Base-by-base conservation (phyloP, 2,888 invertebrate genomes). In the Leptodirus hochenwartii region DNA sequence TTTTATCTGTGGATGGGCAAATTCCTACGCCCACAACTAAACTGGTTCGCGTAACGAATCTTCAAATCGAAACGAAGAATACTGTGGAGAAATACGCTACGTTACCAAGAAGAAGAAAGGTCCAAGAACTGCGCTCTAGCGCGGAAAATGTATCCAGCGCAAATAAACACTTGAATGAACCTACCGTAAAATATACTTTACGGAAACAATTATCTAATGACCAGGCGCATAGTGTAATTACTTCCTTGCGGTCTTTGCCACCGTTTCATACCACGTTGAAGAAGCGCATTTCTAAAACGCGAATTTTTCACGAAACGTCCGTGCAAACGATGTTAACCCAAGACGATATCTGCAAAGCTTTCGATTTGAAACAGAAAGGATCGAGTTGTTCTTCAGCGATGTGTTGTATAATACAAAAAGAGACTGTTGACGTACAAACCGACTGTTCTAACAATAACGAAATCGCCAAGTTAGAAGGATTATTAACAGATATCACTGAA, bases 241-340 rank as follows among this genome's bases (percentile, higher is more conserved):
- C 8, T 8, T 35, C 41, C 13, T 35, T 36, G 15, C 34, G 39
- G 3, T 34, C 37, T 4, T 40, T 37, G 29, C 33, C 41, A 0
- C 39, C 61, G 25, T 61, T 64, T 3, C 61, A 62, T 1, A 62
- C 59, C 39, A 54, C 62, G n/a, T 54, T 56, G 25, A 52, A 53
- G 33, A 54, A 54, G 38, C 47, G 50, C 31, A 37, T 42, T 1
- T 30, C 36, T 1, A 67, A 64, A 47, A 72, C 76, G 1, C 64
- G 70, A 44, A 84, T 85, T 39, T 84, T 79, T 50, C 81, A 82
- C 40, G 85, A 85, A 53, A 76, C 66, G 17, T 63, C 68, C 27
- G 65, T 69, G 9, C 85, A 85, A 51, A 85, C 85, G 1, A 76
- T 75, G 14, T 53, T 85, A 29, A 66, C 77, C 1, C 68, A 72